Evolutionary conservation across 2,888 invertebrate genomes (phyloP), one percentile per base, ranked within the genome.

Genomic region (Boloria selene): DNA sequence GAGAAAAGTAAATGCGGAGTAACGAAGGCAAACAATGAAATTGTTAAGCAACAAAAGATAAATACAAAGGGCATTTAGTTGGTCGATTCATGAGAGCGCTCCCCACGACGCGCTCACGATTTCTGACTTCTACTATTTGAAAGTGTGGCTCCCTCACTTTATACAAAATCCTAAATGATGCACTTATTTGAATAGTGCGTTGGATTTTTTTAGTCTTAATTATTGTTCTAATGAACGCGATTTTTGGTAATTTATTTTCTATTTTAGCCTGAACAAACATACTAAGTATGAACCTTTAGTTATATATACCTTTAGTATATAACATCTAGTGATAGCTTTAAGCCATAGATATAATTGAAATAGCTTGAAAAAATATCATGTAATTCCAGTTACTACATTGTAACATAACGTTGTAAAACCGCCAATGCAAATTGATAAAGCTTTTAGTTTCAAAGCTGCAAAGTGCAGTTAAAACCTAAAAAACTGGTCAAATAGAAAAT

Each of bases 21-120:
- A 83, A 82, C 80, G 80, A 82, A 81, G 75, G 77, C 80, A 85
- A 84, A 84, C 80, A 83, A 83, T 81, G 80, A 81, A 81, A 82
- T 81, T 83, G 79, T 81, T 80, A 81, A 80, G 76, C 77, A 79
- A 78, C 80, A 76, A 82, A 83, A 78, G 81, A 78, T 80, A 83
- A 80, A 83, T 79, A 81, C 78, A 75, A 80, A 77, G 74, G 75
- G 74, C 74, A 75, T 74, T 74, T 73, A 79, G 75, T 72, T 73
- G 70, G 71, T 63, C 72, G 70, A 69, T 70, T 74, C 73, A 75
- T 72, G 77, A 74, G 75, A 77, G 64, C 64, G 62, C 66, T 64
- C 70, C 72, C 70, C 67, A 64, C 65, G 67, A 66, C 54, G 68
- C n/a, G n/a, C n/a, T 67, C 68, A 69, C 72, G 67, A 68, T 59